Evolutionary conservation across 2,888 invertebrate genomes (phyloP).

Genomic region (Schrankia costaestrigalis): DNA sequence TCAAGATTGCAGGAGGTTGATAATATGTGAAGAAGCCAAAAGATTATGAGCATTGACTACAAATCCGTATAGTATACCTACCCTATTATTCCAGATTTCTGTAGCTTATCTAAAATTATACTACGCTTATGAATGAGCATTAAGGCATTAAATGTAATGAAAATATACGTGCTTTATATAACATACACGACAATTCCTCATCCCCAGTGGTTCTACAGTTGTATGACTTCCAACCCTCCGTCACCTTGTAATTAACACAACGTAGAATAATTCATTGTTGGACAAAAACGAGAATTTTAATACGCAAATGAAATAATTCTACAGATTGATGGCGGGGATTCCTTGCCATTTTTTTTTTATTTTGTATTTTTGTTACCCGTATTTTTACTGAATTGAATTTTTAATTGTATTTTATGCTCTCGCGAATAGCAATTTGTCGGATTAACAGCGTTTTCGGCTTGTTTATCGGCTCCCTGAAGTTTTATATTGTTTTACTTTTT

Average conservation of each 20-base stretch:
- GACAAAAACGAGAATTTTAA: slow-evolving; percentile 79
- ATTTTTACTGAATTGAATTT: slow-evolving; percentile 68
- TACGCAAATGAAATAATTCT: slow-evolving; percentile 79
- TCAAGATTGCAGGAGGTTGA: no score
- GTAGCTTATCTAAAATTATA: no score
- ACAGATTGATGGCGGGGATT: slow-evolving; percentile 76
- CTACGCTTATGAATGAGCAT: no score
- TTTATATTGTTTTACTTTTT: slow-evolving; percentile 37
- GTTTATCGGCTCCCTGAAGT: slow-evolving; percentile 38
- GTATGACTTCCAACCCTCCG: slow-evolving; percentile 6
- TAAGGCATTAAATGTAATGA: no score
- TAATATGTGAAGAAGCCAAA: no score
- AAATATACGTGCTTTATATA: no score
- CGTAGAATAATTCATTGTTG: slow-evolving; percentile 72
- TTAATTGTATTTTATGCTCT: slow-evolving; percentile 78
- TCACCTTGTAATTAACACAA: slow-evolving; percentile 67
- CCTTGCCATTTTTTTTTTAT: slow-evolving; percentile 53
- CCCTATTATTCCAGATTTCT: no score
- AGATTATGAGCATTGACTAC: no score
- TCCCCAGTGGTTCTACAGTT: neutral
- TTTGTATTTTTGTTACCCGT: slow-evolving; percentile 41
- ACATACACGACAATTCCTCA: neutral
- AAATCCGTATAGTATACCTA: no score
- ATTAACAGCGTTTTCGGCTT: slow-evolving; percentile 65
- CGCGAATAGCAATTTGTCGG: slow-evolving; percentile 72